These are phyloP conservation scores for Anguilla megastoma DNA, from an alignment of 2,797 vertebrate species.

Conservation along the genomic window DNA sequence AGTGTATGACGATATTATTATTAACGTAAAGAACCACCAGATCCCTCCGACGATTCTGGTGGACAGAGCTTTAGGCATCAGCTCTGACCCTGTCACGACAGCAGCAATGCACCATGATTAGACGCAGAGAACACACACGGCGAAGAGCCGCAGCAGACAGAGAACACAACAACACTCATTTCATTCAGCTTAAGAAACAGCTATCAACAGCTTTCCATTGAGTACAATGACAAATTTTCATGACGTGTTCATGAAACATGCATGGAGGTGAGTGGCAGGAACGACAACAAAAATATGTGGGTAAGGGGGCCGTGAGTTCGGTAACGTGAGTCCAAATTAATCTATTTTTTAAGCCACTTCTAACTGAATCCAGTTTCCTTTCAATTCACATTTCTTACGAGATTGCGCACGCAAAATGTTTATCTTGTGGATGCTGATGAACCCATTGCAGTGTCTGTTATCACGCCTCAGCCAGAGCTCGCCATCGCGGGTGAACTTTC, in stretches of 20 bases:
- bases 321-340: background rate
- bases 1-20: constrained; percentile 99
- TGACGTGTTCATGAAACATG: constrained; percentile 15
- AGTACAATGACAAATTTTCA: constrained; percentile 28
- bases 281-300: background rate
- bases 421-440: constrained; percentile 16
- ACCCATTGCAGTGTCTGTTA: constrained; percentile 15
- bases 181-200: constrained; percentile 4
- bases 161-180: constrained; percentile 12
- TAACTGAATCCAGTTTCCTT: background rate
- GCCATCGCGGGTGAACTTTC: background rate
- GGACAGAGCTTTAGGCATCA: constrained; percentile 97
- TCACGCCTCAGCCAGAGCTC: background rate
- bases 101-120: constrained; percentile 49
- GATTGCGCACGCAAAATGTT: background rate
- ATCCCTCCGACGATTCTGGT: constrained; percentile 96
- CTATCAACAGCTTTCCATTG: constrained; percentile 1
- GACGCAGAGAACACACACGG: background rate
- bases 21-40: constrained; percentile 99
- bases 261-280: constrained; percentile 20
- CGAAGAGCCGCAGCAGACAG: background rate
- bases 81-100: constrained; percentile 87
- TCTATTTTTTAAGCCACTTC: background rate
- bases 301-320: background rate
- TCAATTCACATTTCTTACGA: background rate